Conservation (phyloP, 2,113 vertebrate species). For the Cairina moschata region DNA sequence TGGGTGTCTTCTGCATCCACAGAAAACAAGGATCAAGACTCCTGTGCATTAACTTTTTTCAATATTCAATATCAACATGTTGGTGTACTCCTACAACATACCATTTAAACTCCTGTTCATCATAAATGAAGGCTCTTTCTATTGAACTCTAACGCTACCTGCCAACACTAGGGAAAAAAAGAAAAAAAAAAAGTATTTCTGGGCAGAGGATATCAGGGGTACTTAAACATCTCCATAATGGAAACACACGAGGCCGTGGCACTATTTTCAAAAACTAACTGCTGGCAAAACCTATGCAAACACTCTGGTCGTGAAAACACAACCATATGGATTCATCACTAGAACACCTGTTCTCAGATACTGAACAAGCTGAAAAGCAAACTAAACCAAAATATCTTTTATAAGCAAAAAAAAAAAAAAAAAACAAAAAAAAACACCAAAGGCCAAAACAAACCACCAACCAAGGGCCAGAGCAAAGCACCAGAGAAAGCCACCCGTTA, state of each 20-base stretch:
- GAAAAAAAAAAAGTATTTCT: neutral
- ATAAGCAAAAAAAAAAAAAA: no score
- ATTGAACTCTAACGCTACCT: neutral
- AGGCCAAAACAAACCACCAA: neutral
- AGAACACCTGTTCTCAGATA: neutral
- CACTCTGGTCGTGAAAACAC: neutral
- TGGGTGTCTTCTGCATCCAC: neutral
- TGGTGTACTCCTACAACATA: neutral
- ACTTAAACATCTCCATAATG: neutral
- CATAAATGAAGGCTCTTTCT: neutral
- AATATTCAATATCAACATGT: neutral
- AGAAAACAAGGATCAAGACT: neutral
- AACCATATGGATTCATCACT: neutral
- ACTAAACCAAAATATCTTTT: no score
- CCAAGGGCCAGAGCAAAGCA: neutral
- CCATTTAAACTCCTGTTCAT: neutral
- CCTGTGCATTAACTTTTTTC: no score
- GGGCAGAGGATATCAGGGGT: neutral
- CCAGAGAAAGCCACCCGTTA: neutral
- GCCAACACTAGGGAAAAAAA: neutral
- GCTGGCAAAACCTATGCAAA: neutral
- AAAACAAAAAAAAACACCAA: neutral
- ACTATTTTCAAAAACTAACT: no score
- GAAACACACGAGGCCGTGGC: neutral
- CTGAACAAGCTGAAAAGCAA: no score